Percentiles rank a stretch among this genome's conserved stretches.
These are phyloP conservation scores for Craseonycteris thonglongyai DNA, from an alignment of 2,113 vertebrate species.

Conservation along the genomic window DNA sequence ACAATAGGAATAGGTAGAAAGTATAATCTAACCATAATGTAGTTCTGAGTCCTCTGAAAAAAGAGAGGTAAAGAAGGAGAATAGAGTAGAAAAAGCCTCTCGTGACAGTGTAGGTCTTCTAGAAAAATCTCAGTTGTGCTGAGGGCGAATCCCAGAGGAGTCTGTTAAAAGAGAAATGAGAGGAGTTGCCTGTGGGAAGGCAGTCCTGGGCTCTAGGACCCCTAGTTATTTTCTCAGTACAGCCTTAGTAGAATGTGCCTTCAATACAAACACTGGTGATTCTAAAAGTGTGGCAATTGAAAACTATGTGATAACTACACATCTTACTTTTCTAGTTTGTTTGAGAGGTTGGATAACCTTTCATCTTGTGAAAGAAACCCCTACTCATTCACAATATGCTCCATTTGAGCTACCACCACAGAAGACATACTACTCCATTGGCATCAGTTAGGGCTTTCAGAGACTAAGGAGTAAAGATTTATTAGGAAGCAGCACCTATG, in stretches of 20 bases:
- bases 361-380: background rate
- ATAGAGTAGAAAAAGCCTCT: background rate
- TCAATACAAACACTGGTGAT: background rate
- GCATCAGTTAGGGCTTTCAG: background rate
- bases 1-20: background rate
- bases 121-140: background rate
- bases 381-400: background rate
- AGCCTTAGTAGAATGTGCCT: background rate
- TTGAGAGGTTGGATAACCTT: background rate
- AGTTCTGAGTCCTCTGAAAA: background rate
- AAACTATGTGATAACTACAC: background rate
- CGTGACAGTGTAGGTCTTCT: background rate
- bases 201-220: background rate
- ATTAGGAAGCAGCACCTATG: background rate
- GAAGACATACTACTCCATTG: background rate
- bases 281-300: accelerated
- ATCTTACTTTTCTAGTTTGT: background rate
- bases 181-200: background rate
- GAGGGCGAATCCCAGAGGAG: background rate
- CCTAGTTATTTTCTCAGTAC: background rate
- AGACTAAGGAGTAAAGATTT: background rate
- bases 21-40: background rate
- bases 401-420: background rate
- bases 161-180: background rate
- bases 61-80: background rate